A percentile compares a stretch with the other conserved stretches of the same genome.
Evolutionary conservation across 2,113 vertebrate genomes (phyloP).

Genomic region (human (Homo sapiens)): DNA sequence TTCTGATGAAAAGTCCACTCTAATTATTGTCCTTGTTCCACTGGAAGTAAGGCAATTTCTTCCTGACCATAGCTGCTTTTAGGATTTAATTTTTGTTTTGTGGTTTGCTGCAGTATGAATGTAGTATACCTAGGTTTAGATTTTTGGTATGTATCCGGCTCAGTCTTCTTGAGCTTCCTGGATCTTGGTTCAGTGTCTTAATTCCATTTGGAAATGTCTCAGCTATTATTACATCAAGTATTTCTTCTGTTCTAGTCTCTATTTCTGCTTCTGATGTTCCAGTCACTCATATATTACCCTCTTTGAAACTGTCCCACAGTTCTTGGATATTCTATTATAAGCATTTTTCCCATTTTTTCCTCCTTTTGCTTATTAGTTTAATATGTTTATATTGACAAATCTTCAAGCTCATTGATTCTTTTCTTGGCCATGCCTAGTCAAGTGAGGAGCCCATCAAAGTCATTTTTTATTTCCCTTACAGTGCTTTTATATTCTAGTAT

Average conservation of each 20-base stretch:
- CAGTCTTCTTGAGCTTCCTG: not conserved
- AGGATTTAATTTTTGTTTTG: not conserved
- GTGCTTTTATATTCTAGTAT: not conserved
- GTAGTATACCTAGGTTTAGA: not conserved
- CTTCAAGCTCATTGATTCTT: not conserved
- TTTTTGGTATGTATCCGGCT: not conserved
- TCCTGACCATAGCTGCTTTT: not conserved
- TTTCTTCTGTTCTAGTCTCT: not conserved
- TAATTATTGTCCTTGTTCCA: not conserved
- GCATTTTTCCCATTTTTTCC: not conserved
- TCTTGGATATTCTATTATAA: not conserved
- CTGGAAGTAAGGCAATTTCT: not conserved
- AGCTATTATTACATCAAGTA: not conserved
- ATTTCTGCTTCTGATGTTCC: not conserved
- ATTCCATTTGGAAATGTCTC: not conserved
- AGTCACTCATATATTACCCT: not conserved
- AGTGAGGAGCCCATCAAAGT: not conserved
- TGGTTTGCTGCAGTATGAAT: not conserved
- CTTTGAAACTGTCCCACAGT: not conserved
- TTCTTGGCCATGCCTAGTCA: not conserved
- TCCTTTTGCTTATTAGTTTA: not conserved
- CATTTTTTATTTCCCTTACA: not conserved
- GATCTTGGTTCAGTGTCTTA: not conserved
- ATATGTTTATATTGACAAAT: not conserved
- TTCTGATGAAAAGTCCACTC: not conserved